Conservation (phyloP, 2,797 vertebrate species). For the Menidia menidia region DNA sequence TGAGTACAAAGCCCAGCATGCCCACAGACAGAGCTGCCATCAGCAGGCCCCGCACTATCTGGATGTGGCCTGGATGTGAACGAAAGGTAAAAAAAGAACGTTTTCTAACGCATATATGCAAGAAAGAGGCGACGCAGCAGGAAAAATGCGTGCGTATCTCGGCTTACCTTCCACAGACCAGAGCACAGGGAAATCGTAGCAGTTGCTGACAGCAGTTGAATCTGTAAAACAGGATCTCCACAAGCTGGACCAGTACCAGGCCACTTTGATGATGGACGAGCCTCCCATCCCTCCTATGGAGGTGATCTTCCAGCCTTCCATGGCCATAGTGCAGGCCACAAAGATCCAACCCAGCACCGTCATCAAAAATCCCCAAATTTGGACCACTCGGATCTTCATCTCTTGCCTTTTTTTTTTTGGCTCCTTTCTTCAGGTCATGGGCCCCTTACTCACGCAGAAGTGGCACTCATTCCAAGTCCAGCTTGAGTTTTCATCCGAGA, state of each 20-base stretch:
- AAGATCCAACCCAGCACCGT: conserved; percentile 92
- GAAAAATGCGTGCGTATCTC: background rate
- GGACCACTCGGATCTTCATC: conserved; percentile 88
- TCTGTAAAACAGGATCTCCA: conserved; percentile 94
- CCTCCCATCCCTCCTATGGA: conserved; percentile 88
- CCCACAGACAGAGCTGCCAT: conserved; percentile 79
- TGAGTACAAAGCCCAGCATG: conserved; percentile 83
- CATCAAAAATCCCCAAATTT: conserved; percentile 93
- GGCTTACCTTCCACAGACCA: conserved; percentile 91
- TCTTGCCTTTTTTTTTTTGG: background rate
- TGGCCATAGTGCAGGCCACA: conserved; percentile 92
- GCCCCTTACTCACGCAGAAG: background rate
- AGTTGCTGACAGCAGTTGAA: conserved; percentile 91
- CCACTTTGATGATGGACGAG: conserved; percentile 88
- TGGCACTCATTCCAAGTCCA: background rate
- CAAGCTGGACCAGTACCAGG: conserved; percentile 94
- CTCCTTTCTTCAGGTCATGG: background rate
- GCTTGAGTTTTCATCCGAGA: background rate
- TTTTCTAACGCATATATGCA: background rate
- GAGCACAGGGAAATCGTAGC: conserved; percentile 92
- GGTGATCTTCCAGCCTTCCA: conserved; percentile 95
- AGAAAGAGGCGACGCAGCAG: background rate
- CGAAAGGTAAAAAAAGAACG: conserved; percentile 4
- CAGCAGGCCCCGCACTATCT: conserved; percentile 84
- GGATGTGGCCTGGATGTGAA: conserved; percentile 74